These are phyloP conservation scores for Colletes latitarsis DNA, from an alignment of 1,140 invertebrate genomes.

Conservation along the genomic window DNA sequence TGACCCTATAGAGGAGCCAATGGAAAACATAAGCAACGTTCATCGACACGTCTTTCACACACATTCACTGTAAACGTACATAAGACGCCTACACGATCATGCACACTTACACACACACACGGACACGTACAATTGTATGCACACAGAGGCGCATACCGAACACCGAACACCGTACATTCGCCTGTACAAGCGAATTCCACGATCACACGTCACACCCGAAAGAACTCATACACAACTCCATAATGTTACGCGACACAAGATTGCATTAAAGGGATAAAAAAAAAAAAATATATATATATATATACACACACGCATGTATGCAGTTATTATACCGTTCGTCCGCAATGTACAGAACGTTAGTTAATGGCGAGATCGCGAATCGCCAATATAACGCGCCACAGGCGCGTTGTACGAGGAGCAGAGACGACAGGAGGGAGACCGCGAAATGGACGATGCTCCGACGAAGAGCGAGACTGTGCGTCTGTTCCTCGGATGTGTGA, in stretches of 20 bases:
- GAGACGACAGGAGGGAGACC: not conserved
- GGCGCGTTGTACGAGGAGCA: constrained; percentile 3
- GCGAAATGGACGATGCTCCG: constrained; percentile 23
- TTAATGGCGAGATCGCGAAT: constrained; percentile 45
- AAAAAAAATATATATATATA: constrained; percentile 50
- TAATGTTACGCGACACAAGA: constrained; percentile 11
- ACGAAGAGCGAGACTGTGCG: constrained; percentile 24
- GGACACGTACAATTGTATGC: not conserved
- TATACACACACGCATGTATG: constrained; percentile 39
- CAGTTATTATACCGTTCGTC: constrained; percentile 57
- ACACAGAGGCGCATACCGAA: not conserved
- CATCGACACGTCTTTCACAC: constrained; percentile 38
- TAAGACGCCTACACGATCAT: not conserved
- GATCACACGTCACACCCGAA: not conserved
- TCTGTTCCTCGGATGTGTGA: constrained; percentile 19
- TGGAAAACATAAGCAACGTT: constrained; percentile 40
- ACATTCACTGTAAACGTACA: constrained; percentile 11
- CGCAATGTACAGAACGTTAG: constrained; percentile 59
- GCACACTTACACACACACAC: constrained; percentile 9
- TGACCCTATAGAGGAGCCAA: constrained; percentile 56
- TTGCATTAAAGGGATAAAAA: constrained; percentile 25
- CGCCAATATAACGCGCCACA: constrained; percentile 33
- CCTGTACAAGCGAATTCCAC: not conserved
- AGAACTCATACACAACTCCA: not conserved
- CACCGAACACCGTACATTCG: not conserved